Evolutionary conservation across 2,888 invertebrate species (phyloP), one percentile per base, ranked within the genome.

Genomic region (Dolomedes plantarius): DNA sequence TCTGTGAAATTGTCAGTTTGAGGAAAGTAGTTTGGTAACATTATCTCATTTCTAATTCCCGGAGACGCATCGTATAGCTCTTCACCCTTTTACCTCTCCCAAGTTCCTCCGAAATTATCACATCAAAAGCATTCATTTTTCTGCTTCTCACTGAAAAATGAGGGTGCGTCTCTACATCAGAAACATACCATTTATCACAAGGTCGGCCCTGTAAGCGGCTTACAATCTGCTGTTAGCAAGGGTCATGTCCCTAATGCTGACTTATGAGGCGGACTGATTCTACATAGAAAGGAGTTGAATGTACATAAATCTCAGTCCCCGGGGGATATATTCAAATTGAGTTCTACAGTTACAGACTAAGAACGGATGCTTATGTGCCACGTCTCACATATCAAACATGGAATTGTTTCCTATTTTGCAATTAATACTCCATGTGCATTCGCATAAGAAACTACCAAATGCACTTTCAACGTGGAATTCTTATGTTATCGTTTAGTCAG

Each of bases 91-190:
- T 36, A 7, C 5, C 36, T 36, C 36, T 36, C 11, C 36, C 6
- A 11, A 36, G 36, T 36, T 46, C 36, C 5, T 6, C 3, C 36
- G 36, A 36, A 36, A 36, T 36, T 36, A 36, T 36, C 41, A 46
- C 41, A 46, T 46, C 41, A 46, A 46, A 46, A 46, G 41, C 41
- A 46, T 46, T 46, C 16, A 46, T 46, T 56, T 56, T 56, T 56
- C 56, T 23, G 16, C 46, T 46, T 46, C 16, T 46, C 36, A 36
- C 46, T 46, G 9, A 41, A 46, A 46, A 46, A 46, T 46, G 46
- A 16, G 23, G 56, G 56, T 56, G 56, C 56, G 56, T 56, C 56
- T 56, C 1, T 5, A 3, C 56, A 6, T 13, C 2, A 46, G 46
- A 46, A 46, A 6, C 23, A 23, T 19, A n/a, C 23, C 19, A 56